Evolutionary conservation across 2,113 vertebrate genomes (phyloP).

Genomic region (Petrocephalus microphthalmus): DNA sequence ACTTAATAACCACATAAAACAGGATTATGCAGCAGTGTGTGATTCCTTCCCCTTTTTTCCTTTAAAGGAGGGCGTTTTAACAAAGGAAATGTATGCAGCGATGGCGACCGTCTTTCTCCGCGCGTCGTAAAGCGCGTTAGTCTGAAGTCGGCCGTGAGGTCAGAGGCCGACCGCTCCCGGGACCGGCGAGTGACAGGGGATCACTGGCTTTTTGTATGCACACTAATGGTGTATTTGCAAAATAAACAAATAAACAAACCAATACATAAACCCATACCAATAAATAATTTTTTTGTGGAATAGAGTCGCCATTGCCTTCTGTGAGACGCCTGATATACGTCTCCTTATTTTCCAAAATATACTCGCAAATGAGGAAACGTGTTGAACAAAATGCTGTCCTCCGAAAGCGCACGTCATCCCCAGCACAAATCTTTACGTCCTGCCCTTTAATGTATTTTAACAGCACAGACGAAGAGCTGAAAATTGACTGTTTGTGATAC

Average conservation of each 20-base stretch:
- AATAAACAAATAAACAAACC: conserved; percentile 3
- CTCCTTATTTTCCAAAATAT: background rate
- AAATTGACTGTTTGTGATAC: background rate
- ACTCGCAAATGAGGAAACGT: background rate
- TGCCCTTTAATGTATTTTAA: background rate
- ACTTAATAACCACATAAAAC: conserved; percentile 10
- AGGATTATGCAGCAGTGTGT: background rate
- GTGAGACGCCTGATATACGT: background rate
- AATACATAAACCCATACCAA: background rate
- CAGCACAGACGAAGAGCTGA: background rate
- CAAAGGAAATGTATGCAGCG: background rate
- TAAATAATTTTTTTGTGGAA: background rate
- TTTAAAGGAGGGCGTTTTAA: background rate
- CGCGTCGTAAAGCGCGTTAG: background rate
- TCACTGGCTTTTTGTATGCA: background rate
- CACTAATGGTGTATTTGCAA: background rate
- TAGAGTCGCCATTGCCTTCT: background rate
- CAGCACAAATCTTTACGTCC: background rate
- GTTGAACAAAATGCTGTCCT: background rate
- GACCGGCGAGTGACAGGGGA: background rate
- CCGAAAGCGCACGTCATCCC: background rate
- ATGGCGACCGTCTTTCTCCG: background rate
- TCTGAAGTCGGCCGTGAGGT: background rate
- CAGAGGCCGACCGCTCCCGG: background rate
- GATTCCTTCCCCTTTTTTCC: background rate